Evolutionary conservation across 2,888 invertebrate genomes (phyloP).

Genomic region (Tubulanus polymorphus): DNA sequence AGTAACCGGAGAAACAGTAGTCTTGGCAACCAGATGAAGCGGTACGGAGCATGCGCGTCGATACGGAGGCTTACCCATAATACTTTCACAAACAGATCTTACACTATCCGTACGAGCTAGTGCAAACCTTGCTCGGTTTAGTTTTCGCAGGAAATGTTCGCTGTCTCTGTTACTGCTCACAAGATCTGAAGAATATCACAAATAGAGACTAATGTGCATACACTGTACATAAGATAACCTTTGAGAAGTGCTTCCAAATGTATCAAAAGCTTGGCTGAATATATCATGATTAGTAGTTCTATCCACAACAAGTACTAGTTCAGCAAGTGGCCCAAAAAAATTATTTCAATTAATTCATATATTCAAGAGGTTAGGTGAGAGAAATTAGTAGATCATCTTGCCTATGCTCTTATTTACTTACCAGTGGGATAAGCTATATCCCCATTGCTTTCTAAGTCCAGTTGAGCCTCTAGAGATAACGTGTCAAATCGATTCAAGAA

Average conservation of each 20-base stretch:
- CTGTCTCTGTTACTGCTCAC: conserved; percentile 83
- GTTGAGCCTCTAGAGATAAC: conserved; percentile 91
- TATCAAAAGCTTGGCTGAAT: too few species aligned
- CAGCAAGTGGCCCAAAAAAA: too few species aligned
- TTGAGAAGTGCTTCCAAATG: too few species aligned
- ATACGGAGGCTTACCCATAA: conserved; percentile 91
- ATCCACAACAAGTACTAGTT: too few species aligned
- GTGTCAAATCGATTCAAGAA: conserved; percentile 95
- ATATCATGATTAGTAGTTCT: too few species aligned
- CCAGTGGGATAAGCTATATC: conserved; percentile 80
- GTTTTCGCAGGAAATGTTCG: conserved; percentile 78
- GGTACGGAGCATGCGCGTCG: conserved; percentile 92
- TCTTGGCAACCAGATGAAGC: conserved; percentile 44
- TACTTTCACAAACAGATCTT: conserved; percentile 79
- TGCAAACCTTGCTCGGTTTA: conserved; percentile 84
- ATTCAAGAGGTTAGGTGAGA: too few species aligned
- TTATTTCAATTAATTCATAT: too few species aligned
- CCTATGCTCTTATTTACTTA: conserved; percentile 43
- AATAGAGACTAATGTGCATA: neutral
- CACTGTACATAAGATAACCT: too few species aligned
- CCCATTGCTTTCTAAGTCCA: conserved; percentile 66
- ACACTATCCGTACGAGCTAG: conserved; percentile 53
- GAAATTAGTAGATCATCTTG: too few species aligned
- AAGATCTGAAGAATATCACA: conserved; percentile 63
- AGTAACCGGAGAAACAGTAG: conserved; percentile 10